Conservation (phyloP, 2,888 invertebrate species). For the Anthophora plumipes region DNA sequence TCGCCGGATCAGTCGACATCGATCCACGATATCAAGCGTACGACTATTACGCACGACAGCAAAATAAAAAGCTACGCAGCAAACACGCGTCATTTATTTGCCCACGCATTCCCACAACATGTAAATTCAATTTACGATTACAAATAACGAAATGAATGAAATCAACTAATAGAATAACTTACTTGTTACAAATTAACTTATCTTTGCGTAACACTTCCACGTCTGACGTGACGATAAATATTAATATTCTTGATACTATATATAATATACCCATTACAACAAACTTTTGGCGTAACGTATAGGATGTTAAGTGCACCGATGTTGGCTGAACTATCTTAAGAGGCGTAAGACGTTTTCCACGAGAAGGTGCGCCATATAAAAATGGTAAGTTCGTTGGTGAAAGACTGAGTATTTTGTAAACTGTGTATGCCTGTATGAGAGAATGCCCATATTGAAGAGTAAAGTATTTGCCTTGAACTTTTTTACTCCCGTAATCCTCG, state of each 20-base stretch:
- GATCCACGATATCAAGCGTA: no score
- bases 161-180: no score
- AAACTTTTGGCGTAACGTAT: conserved; percentile 24
- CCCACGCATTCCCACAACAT: no score
- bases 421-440: conserved; percentile 5
- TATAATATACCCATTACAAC: conserved; percentile 41
- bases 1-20: no score
- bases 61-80: no score
- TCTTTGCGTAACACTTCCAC: conserved; percentile 53
- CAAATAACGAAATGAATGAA: conserved; percentile 70
- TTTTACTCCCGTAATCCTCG: conserved; percentile 37
- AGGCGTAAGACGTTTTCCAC: conserved; percentile 22
- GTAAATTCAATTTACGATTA: no score
- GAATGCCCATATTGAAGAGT: conserved; percentile 35
- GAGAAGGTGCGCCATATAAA: conserved; percentile 5
- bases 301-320: conserved; percentile 1
- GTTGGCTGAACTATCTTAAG: conserved; percentile 26
- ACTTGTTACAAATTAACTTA: conserved; percentile 61
- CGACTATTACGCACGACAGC: no score
- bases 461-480: conserved; percentile 54
- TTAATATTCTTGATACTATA: conserved; percentile 50
- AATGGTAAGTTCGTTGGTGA: conserved; percentile 23
- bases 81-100: no score
- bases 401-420: conserved; percentile 17
- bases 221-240: conserved; percentile 45